These are phyloP conservation scores for Ailuropoda melanoleuca DNA, from an alignment of 2,113 vertebrate genomes.

Conservation along the genomic window DNA sequence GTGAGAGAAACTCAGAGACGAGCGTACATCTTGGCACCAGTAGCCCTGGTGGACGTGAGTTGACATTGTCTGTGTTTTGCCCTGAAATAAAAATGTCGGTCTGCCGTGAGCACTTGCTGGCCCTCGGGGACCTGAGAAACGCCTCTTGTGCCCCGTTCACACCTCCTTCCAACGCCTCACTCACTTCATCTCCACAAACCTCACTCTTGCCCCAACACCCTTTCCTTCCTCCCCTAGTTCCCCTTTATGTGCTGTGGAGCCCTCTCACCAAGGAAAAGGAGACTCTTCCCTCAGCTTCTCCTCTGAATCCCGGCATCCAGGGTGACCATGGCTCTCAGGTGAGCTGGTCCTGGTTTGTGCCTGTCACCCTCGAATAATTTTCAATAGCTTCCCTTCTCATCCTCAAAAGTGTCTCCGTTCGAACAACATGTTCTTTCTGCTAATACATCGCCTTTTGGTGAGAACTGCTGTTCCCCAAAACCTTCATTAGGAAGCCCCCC, in stretches of 20 bases:
- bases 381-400: too few species aligned
- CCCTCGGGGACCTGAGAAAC: not conserved
- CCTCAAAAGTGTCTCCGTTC: not conserved
- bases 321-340: accelerated
- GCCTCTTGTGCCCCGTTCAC: accelerated
- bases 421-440: not conserved
- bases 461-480: accelerated
- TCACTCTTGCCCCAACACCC: not conserved
- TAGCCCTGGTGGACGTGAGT: constrained; percentile 54
- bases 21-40: not conserved
- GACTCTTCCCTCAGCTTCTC: too few species aligned
- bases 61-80: constrained; percentile 51
- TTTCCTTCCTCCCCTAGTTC: not conserved
- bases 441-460: not conserved
- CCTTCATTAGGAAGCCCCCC: not conserved
- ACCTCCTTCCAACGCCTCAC: not conserved
- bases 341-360: not conserved
- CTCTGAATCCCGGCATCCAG: not conserved
- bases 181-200: not conserved
- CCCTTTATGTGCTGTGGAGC: not conserved
- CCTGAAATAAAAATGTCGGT: not conserved
- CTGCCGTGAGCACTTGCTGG: not conserved
- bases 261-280: not conserved
- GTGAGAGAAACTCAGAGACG: not conserved
- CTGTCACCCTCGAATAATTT: not conserved